Percentiles rank a stretch among this genome's conserved stretches.
phyloP scores from a whole-genome alignment of 2,113 vertebrate genomes.

The Cebus imitator region DNA sequence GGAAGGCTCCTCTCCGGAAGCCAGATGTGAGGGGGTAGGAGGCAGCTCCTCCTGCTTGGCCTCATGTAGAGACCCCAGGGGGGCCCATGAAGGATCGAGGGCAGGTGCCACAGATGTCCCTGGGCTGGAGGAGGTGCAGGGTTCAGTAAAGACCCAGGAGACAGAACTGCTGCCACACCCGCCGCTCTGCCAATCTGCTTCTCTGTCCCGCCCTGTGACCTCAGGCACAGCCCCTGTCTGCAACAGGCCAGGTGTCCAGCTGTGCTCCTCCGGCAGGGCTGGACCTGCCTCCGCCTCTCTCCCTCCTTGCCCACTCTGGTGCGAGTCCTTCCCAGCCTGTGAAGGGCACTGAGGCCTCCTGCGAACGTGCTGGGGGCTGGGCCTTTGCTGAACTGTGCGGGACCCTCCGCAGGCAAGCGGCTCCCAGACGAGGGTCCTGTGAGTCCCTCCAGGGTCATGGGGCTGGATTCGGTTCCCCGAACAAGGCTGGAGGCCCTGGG shows the following conservation, averaged over 20 bases:
- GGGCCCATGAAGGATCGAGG: rapidly evolving
- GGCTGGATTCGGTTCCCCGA: not conserved
- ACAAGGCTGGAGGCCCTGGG: not conserved
- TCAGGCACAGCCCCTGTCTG: no score
- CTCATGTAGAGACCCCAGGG: no score
- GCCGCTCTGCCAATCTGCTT: rapidly evolving
- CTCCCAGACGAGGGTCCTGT: not conserved
- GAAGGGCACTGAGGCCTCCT: not conserved
- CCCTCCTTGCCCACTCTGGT: rapidly evolving
- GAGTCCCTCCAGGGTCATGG: not conserved
- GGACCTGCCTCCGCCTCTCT: not conserved
- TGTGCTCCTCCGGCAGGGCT: rapidly evolving
- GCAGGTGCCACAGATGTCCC: not conserved
- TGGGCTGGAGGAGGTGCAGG: not conserved
- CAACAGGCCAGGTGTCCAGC: not conserved
- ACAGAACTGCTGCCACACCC: rapidly evolving
- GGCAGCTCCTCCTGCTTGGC: not conserved
- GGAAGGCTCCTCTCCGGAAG: not conserved
- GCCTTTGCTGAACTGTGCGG: no score
- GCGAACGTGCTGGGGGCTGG: rapidly evolving
- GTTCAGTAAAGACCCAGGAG: not conserved
- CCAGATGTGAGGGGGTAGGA: rapidly evolving
- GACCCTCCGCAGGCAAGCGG: not conserved
- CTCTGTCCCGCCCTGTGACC: rapidly evolving
- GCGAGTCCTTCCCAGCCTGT: not conserved